Evolutionary conservation across 2,888 invertebrate genomes (phyloP).

Genomic region (Malachius bipustulatus): DNA sequence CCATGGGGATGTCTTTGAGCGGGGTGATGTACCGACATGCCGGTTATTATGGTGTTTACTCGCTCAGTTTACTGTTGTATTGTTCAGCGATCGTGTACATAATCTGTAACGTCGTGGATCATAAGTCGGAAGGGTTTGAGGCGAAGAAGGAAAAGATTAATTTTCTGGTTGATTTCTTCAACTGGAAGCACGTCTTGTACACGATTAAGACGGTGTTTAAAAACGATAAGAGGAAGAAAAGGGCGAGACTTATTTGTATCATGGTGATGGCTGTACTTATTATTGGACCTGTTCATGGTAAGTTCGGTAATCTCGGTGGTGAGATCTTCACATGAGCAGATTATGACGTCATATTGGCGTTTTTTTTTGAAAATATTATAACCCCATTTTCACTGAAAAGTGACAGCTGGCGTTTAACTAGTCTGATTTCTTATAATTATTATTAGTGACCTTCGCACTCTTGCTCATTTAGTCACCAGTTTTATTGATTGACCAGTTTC

Average conservation of each 20-base stretch:
- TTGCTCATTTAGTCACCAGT: too few relatives aligned
- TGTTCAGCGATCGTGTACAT: slow-evolving; percentile 40
- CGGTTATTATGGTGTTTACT: slow-evolving; percentile 45
- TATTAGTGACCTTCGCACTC: too few relatives aligned
- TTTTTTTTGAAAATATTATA: too few relatives aligned
- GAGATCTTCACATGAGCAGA: too few relatives aligned
- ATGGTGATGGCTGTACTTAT: slow-evolving; percentile 40
- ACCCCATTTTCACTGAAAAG: too few relatives aligned
- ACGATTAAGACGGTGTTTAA: slow-evolving; percentile 41
- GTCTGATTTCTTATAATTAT: too few relatives aligned
- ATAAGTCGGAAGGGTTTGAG: slow-evolving; percentile 10
- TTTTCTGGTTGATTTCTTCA: slow-evolving; percentile 31
- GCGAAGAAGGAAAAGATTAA: slow-evolving; percentile 13
- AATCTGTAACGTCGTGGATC: slow-evolving; percentile 31
- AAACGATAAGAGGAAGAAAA: slow-evolving; percentile 36
- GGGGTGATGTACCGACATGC: slow-evolving; percentile 38
- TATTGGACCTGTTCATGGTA: slow-evolving; percentile 44
- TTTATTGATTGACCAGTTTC: too few relatives aligned
- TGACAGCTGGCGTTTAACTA: too few relatives aligned
- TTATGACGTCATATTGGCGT: too few relatives aligned
- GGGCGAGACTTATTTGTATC: slow-evolving; percentile 39
- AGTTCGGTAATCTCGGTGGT: slow-evolving; percentile 21
- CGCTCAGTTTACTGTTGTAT: slow-evolving; percentile 36
- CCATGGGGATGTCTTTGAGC: slow-evolving; percentile 40
- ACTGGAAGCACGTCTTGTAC: slow-evolving; percentile 40